These are phyloP conservation scores for Trichonephila clavata DNA, from an alignment of 1,140 invertebrate species.

Conservation along the genomic window DNA sequence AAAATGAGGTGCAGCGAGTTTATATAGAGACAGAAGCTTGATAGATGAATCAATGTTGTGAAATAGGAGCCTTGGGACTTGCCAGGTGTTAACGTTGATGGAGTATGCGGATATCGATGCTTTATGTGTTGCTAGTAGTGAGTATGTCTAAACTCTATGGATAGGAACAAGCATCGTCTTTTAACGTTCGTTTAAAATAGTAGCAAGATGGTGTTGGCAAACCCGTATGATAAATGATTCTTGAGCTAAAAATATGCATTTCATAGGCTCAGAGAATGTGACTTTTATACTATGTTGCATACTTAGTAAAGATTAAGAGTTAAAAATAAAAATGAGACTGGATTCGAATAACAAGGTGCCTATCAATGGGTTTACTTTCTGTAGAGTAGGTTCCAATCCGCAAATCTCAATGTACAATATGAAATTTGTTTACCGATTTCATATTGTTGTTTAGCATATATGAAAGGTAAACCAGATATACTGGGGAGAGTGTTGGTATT, in stretches of 20 bases:
- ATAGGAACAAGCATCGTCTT: constrained; percentile 36
- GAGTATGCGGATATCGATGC: constrained; percentile 57
- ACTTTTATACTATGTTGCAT: not conserved
- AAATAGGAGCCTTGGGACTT: constrained; percentile 56
- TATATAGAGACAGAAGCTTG: constrained; percentile 66
- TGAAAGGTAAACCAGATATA: too few relatives aligned
- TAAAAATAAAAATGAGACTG: not conserved
- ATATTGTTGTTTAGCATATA: too few relatives aligned
- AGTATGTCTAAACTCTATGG: constrained; percentile 50
- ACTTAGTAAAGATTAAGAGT: not conserved
- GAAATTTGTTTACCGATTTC: too few relatives aligned
- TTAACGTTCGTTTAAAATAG: constrained; percentile 55
- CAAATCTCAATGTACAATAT: too few relatives aligned
- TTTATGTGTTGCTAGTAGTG: constrained; percentile 42
- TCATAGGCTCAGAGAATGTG: not conserved
- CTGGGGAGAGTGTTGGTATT: too few relatives aligned
- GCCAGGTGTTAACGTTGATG: constrained; percentile 61
- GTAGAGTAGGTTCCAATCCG: too few relatives aligned
- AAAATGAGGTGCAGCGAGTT: constrained; percentile 65
- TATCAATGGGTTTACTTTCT: too few relatives aligned
- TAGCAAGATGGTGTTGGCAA: not conserved
- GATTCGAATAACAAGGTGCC: too few relatives aligned
- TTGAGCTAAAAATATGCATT: not conserved
- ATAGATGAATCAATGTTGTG: constrained; percentile 63
- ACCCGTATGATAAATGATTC: constrained; percentile 8